Base-by-base conservation (phyloP, 2,797 vertebrate genomes). In the Meda fulgida region DNA sequence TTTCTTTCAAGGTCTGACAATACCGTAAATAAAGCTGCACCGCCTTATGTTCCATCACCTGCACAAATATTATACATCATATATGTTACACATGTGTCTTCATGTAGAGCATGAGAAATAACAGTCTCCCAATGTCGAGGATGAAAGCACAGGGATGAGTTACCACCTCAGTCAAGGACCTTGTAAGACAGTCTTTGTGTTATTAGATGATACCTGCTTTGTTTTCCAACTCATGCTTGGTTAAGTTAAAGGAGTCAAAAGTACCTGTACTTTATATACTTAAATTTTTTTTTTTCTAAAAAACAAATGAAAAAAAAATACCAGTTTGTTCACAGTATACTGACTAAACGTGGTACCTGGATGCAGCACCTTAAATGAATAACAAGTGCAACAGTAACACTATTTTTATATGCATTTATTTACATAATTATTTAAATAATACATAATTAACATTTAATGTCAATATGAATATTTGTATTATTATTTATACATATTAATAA, bases 41-140 rank as follows among this genome's bases (percentile, higher is more conserved):
- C 10, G 9, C 72, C 34, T 69, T 67, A 18, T 67, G 29, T 84
- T 84, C 34, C 19, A n/a, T 58, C 63, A 34, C 31, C n/a, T 40
- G 46, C 82, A 69, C 48, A 84, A 84, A 84, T 73, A 84, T 53
- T 77, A 69, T 84, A 84, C n/a, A 77, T 84, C 82, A 84, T 51
- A 29, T n/a, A 67, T 84, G 82, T 84, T 78, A 55, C 63, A 69
- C 19, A 21, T 19, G 63, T 84, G 73, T 55, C 82, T 55, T 69
- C 16, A 55, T 40, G 58, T 4, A 2, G 16, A 40, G 23, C 60
- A 23, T 67, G 81, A 84, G 34, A 16, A 55, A 84, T 84, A 31
- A 67, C 46, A 69, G 8, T 40, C 63, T 84, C 60, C 6, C 23
- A 21, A 2, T 36, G 73, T n/a, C 1, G 8, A 55, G 73, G 34